phyloP scores from a whole-genome alignment of 2,888 invertebrate species.

The Heliconius aoede region DNA sequence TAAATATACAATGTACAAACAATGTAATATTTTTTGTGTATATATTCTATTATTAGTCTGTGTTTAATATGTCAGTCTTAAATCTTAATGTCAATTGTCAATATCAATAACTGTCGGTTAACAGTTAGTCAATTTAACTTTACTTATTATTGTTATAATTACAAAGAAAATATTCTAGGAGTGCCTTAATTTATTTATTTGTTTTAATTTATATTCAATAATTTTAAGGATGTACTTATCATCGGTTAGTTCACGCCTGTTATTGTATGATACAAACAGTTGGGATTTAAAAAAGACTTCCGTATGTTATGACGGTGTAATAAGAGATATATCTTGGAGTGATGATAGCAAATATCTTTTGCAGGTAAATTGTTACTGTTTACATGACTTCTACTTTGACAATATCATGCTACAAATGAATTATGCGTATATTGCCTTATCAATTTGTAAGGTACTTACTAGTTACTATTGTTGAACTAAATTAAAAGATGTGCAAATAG shows the following conservation, averaged over 20 bases:
- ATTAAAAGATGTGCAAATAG: background rate
- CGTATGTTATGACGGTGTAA: constrained; percentile 72
- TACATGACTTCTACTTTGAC: background rate
- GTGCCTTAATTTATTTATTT: background rate
- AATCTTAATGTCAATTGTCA: background rate
- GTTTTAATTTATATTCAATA: background rate
- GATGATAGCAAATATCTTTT: constrained; percentile 80
- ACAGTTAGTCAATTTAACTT: background rate
- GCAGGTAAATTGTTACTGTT: constrained; percentile 63
- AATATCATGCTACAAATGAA: background rate
- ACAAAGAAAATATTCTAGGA: background rate
- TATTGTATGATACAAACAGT: constrained; percentile 81
- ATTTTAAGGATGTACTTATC: constrained; percentile 81
- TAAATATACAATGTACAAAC: too few relatives aligned
- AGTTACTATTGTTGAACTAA: background rate
- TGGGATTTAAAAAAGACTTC: constrained; percentile 82
- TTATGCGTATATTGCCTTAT: background rate
- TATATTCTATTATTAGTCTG: background rate
- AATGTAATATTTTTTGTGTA: background rate
- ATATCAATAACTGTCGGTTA: constrained; percentile 17
- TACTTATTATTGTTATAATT: background rate
- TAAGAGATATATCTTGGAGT: constrained; percentile 79
- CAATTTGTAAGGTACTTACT: background rate
- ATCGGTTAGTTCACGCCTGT: constrained; percentile 81
- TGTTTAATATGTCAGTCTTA: background rate